Percentiles rank a stretch among this genome's conserved stretches.
Conservation (phyloP, 2,113 vertebrate species). For the Corapipo altera region DNA sequence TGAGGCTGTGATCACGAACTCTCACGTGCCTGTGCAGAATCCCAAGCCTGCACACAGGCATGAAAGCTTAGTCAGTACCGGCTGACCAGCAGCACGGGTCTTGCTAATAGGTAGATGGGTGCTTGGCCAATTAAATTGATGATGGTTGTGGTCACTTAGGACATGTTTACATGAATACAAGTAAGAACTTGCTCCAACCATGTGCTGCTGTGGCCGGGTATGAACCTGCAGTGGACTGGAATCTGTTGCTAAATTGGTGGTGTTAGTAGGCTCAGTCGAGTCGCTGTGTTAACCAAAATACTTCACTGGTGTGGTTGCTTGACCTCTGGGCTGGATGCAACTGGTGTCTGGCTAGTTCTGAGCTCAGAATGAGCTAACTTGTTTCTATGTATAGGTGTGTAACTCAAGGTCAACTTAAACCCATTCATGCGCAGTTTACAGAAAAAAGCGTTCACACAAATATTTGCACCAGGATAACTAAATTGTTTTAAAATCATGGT, state of each 20-base stretch:
- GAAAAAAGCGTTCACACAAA: neutral
- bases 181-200: neutral
- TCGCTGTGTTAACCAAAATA: neutral
- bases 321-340: neutral
- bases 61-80: neutral
- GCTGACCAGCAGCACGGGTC: neutral
- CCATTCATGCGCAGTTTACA: neutral
- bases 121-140: neutral
- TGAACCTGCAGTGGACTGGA: neutral
- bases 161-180: neutral
- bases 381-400: neutral
- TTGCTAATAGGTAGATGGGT: neutral
- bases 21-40: neutral
- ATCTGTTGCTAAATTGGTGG: neutral
- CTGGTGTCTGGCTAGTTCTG: neutral
- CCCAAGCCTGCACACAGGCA: neutral
- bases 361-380: neutral
- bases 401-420: neutral
- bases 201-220: fast-evolving
- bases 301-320: neutral
- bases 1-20: neutral
- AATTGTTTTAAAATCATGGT: neutral
- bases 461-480: neutral
- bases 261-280: fast-evolving
- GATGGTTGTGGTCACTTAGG: neutral